phyloP scores from a whole-genome alignment of 2,113 vertebrate species.

The Syrmaticus mikado region DNA sequence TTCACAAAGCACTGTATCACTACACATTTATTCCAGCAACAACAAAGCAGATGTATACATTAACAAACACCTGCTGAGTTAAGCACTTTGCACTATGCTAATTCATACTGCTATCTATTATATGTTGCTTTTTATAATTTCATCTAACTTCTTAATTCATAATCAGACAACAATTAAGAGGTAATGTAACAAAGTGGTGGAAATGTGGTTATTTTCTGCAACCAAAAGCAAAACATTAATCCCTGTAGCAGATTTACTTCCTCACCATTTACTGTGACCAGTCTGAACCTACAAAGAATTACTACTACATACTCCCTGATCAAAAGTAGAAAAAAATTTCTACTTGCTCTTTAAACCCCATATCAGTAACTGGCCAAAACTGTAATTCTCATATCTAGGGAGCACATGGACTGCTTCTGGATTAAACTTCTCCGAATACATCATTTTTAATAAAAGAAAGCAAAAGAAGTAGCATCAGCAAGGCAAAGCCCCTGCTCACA shows the following conservation, averaged over 20 bases:
- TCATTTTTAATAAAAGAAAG: neutral
- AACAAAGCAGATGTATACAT: conserved; percentile 6
- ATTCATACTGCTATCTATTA: neutral
- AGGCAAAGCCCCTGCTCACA: neutral
- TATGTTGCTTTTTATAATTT: neutral
- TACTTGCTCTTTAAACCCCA: neutral
- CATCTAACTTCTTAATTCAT: conserved; percentile 19
- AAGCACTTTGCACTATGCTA: neutral
- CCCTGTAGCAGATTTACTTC: neutral
- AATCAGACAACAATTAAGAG: conserved; percentile 3
- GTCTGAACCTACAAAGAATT: neutral
- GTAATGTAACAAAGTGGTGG: neutral
- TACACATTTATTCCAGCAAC: neutral
- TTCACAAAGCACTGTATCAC: neutral
- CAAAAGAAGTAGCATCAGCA: neutral
- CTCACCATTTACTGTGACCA: neutral
- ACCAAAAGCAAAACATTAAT: neutral
- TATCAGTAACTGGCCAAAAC: neutral
- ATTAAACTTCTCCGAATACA: neutral
- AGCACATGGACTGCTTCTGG: neutral
- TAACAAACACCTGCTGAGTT: conserved; percentile 35
- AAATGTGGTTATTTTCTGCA: neutral
- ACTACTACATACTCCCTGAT: neutral
- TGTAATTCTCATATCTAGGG: neutral
- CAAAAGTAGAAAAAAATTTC: neutral